Conservation (phyloP, 2,797 vertebrate species). For the Diglossa cyanea region DNA sequence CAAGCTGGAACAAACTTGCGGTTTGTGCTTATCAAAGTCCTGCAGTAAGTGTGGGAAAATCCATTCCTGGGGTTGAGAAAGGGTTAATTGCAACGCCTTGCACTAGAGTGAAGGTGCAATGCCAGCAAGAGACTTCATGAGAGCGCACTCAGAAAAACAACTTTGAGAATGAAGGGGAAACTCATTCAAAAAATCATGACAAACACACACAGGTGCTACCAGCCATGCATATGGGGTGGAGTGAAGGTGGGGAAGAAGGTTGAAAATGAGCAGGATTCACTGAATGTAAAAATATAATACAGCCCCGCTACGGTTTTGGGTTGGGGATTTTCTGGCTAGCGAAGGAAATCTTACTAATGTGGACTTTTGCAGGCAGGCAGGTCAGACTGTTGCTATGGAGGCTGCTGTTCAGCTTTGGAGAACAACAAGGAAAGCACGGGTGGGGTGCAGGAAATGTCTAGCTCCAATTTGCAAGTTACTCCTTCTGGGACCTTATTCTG, state of each 20-base stretch:
- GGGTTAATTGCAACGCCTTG: conserved; percentile 68
- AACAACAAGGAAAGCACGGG: conserved; percentile 50
- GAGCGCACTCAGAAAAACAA: conserved; percentile 54
- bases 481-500: conserved; percentile 53
- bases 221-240: conserved; percentile 62
- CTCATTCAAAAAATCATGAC: conserved; percentile 55
- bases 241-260: conserved; percentile 42
- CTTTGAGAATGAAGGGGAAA: conserved; percentile 32
- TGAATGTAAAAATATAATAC: neutral
- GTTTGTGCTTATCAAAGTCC: conserved; percentile 54
- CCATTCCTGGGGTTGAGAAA: conserved; percentile 67
- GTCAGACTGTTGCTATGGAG: conserved; percentile 60
- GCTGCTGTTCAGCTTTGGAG: conserved; percentile 51
- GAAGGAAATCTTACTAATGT: conserved; percentile 10
- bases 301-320: neutral
- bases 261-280: conserved; percentile 59
- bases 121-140: conserved; percentile 56
- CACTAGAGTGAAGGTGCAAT: conserved; percentile 46
- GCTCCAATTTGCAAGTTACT: conserved; percentile 28
- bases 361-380: conserved; percentile 43
- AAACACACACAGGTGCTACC: conserved; percentile 57
- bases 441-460: conserved; percentile 56
- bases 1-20: conserved; percentile 47
- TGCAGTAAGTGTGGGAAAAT: conserved; percentile 51
- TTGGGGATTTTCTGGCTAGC: neutral